phyloP scores from a whole-genome alignment of 2,797 vertebrate genomes.

The Eulemur coronatus region DNA sequence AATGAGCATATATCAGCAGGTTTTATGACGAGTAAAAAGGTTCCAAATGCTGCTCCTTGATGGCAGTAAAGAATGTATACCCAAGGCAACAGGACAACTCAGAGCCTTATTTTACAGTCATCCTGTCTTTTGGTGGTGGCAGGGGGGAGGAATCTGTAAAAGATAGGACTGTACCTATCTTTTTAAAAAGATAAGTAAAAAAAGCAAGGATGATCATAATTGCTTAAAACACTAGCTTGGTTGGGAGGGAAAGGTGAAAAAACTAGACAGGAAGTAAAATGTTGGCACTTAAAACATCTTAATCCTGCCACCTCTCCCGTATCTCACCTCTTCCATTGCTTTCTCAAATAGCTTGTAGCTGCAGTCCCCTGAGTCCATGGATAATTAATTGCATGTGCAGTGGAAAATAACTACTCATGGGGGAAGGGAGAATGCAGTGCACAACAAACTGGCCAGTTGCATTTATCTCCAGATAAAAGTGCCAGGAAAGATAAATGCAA shows the following conservation, averaged over 20 bases:
- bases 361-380: not conserved
- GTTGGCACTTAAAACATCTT: not conserved
- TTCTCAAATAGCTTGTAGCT: not conserved
- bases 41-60: not conserved
- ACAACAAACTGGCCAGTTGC: not conserved
- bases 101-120: not conserved
- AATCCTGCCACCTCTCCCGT: not conserved
- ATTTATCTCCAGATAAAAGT: constrained; percentile 9
- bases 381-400: not conserved
- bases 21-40: not conserved
- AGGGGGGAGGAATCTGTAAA: not conserved
- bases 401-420: not conserved
- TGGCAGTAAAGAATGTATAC: not conserved
- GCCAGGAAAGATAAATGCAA: not conserved
- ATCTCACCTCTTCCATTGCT: not conserved
- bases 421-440: fast-evolving
- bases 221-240: not conserved
- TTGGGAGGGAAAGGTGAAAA: not conserved
- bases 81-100: not conserved
- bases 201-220: not conserved
- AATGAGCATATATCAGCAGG: not conserved
- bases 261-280: not conserved
- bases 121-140: not conserved
- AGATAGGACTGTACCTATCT: not conserved
- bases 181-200: no score